Conservation (phyloP, 2,888 invertebrate genomes). For the Prostheceraeus crozeri region DNA sequence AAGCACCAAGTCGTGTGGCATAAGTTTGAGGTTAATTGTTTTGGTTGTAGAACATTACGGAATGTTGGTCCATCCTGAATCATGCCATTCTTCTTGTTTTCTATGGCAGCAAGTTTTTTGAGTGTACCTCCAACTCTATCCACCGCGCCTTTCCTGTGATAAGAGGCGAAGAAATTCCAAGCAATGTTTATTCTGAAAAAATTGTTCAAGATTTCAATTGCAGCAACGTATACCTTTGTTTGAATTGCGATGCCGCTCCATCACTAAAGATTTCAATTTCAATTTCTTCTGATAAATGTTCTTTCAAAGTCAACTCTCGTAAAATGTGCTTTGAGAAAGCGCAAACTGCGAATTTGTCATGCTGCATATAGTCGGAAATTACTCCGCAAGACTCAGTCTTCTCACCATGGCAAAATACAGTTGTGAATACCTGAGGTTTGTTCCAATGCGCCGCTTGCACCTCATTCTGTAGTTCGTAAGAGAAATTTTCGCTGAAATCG, state of each 20-base stretch:
- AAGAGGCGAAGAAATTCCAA: slow-evolving; percentile 19
- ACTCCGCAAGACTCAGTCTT: slow-evolving; percentile 12
- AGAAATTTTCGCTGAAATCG: too few relatives aligned
- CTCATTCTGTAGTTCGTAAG: slow-evolving; percentile 3
- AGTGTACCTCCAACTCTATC: slow-evolving; percentile 5
- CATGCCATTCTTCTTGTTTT: slow-evolving; percentile 10
- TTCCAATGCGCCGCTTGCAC: background rate
- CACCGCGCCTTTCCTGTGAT: slow-evolving; percentile 14
- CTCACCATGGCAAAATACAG: slow-evolving; percentile 2
- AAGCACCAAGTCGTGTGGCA: too few relatives aligned
- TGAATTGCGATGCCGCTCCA: slow-evolving; percentile 20
- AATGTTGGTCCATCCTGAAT: slow-evolving; percentile 13
- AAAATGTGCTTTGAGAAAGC: slow-evolving; percentile 17
- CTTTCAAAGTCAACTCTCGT: background rate
- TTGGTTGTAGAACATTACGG: slow-evolving; percentile 5
- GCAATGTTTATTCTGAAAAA: slow-evolving; percentile 7
- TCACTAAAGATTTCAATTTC: slow-evolving; percentile 4
- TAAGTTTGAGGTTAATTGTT: too few relatives aligned
- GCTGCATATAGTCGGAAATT: slow-evolving; percentile 16
- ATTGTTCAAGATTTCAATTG: slow-evolving; percentile 2
- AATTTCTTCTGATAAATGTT: slow-evolving; percentile 13
- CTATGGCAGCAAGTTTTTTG: slow-evolving; percentile 9
- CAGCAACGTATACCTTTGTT: slow-evolving; percentile 7
- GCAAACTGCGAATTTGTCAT: slow-evolving; percentile 13
- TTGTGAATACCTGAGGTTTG: background rate